Base-by-base conservation (phyloP, 2,888 invertebrate genomes). In the Monoplex corrugatus region DNA sequence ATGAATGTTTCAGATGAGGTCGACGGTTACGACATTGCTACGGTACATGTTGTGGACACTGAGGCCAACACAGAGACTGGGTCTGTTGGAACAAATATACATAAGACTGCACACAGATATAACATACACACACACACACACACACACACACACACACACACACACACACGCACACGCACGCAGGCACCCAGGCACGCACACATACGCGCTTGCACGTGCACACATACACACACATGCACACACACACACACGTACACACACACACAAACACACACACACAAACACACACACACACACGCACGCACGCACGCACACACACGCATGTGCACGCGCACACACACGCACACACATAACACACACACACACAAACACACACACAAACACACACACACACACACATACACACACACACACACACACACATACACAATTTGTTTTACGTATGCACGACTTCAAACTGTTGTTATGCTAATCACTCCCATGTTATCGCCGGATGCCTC, bases 351-450 rank as follows among this genome's bases (percentile, higher is more conserved):
- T n/a, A 23, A 68, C 68, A 68, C 68, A 68, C 68, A 68, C 68
- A 68, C 68, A 68, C 68, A 68, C 68, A 68, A n/a, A n/a, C 72
- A 75, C 35, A 16, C 68, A 68, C 68, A 68, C 68, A 68, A 23
- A 68, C 68, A 68, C 68, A 68, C 68, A 68, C 68, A 68, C 68
- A 68, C 68, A 68, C 68, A 68, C 68, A 68, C 68, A 68, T n/a
- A 68, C 68, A 68, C 68, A 68, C 68, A 68, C 68, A 72, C 68
- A 72, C 68, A 72, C 68, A n/a, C 68, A 72, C 68, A 72, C 68
- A 72, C 75, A 35, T 75, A n/a, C n/a, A n/a, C n/a, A n/a, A n/a
- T n/a, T n/a, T n/a, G n/a, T n/a, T n/a, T n/a, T n/a, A n/a, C n/a
- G n/a, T n/a, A n/a, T n/a, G n/a, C n/a, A n/a, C n/a, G n/a, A n/a